Percentiles rank a stretch among this genome's conserved stretches.
Evolutionary conservation across 2,888 invertebrate genomes (phyloP).

Genomic region (Aleiodes testaceus): DNA sequence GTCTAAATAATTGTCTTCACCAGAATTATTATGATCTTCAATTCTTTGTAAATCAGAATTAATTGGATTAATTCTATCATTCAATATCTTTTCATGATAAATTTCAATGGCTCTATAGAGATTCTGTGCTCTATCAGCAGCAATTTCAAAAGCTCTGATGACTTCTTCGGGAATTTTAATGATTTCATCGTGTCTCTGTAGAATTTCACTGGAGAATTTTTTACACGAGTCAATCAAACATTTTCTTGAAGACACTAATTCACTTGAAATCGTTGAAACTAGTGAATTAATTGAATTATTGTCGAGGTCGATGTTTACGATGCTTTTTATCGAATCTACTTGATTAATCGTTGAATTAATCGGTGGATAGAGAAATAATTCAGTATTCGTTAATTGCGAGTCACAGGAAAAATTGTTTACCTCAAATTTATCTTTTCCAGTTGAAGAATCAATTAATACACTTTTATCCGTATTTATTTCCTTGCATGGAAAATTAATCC

Average conservation of each 20-base stretch:
- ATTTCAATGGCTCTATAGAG: conserved; percentile 53
- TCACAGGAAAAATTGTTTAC: conserved; percentile 36
- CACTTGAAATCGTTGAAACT: conserved; percentile 27
- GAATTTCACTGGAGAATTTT: conserved; percentile 7
- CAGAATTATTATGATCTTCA: neutral
- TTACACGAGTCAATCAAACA: neutral
- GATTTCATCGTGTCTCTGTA: neutral
- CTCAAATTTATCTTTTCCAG: conserved; percentile 44
- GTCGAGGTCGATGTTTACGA: conserved; percentile 20
- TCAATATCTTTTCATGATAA: conserved; percentile 38
- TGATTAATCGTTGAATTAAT: conserved; percentile 31
- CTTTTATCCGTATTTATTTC: conserved; percentile 43
- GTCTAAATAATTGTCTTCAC: too few relatives aligned
- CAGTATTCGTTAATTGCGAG: conserved; percentile 30
- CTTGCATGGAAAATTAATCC: conserved; percentile 3
- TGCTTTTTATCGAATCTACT: neutral
- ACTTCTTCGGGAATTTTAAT: conserved; percentile 47
- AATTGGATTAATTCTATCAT: neutral
- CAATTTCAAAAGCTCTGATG: conserved; percentile 50
- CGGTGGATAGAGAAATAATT: neutral
- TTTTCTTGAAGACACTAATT: conserved; percentile 24
- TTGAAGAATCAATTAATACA: conserved; percentile 40
- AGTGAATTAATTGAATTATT: conserved; percentile 6
- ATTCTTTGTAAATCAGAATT: neutral
- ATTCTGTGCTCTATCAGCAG: conserved; percentile 50